Conservation (phyloP, 1,140 invertebrate species). For the Monochamus saltuarius region DNA sequence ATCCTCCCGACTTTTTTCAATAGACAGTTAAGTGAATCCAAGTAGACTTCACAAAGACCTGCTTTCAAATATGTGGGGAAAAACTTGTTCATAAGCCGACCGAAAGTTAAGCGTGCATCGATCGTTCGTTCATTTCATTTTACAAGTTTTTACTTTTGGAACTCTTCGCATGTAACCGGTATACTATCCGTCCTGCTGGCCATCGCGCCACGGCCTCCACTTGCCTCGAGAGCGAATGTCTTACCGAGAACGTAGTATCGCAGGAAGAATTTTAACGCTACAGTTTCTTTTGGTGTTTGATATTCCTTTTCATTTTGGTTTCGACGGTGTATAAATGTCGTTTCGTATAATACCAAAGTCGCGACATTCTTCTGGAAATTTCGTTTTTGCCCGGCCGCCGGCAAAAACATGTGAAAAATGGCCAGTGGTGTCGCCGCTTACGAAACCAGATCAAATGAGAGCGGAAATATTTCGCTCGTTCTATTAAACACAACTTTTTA, state of each 20-base stretch:
- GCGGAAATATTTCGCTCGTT: no score
- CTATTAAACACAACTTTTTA: no score
- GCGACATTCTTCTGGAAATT: slow-evolving; percentile 13
- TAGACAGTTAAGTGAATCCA: slow-evolving; percentile 19
- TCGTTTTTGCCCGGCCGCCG: slow-evolving; percentile 3
- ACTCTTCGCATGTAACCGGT: slow-evolving; percentile 13
- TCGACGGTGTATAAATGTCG: slow-evolving; percentile 7
- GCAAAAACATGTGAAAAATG: slow-evolving; percentile 9
- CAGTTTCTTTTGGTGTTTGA: slow-evolving; percentile 18
- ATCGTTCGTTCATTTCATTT: slow-evolving; percentile 28
- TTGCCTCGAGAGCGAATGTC: slow-evolving; percentile 10
- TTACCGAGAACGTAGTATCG: slow-evolving; percentile 14
- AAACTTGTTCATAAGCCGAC: slow-evolving; percentile 24
- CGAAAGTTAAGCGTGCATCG: slow-evolving; percentile 20
- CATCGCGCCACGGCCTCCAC: slow-evolving; percentile 4
- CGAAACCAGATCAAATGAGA: no score
- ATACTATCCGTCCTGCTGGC: slow-evolving; percentile 23
- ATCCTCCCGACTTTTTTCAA: slow-evolving; percentile 21
- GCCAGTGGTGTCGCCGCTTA: no score
- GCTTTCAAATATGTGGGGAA: slow-evolving; percentile 28
- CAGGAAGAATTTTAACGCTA: slow-evolving; percentile 20
- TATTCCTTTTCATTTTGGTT: background rate
- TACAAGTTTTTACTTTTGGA: slow-evolving; percentile 36
- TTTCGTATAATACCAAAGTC: slow-evolving; percentile 19
- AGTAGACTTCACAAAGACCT: slow-evolving; percentile 17